Evolutionary conservation across 2,797 vertebrate genomes (phyloP), one percentile per base, ranked within the genome.

Genomic region (Semotilus atromaculatus): DNA sequence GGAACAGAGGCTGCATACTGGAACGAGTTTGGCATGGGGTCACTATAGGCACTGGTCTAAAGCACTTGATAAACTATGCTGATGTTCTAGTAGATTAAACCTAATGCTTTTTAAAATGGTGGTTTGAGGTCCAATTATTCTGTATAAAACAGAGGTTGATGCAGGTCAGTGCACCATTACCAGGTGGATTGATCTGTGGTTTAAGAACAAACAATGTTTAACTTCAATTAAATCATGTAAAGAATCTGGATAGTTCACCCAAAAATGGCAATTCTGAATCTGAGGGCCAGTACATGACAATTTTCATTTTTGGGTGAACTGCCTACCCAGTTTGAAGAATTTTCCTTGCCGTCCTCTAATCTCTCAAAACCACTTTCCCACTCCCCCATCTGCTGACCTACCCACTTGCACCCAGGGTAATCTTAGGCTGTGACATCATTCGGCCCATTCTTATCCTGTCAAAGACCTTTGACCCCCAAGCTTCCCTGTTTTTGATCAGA

Each of bases 361-460:
- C 55, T 83, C 67, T 64, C 75, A 67, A 83, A 62, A 26, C 53
- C 86, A 79, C 90, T 91, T 90, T 87, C 90, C 91, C 92, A 93
- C 89, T 84, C 26, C 3, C 87, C 90, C 81, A 71, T 40, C 60
- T 51, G 40, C 82, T 83, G 76, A 85, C 77, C 86, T 43, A 66
- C 58, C 64, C 67, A 84, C 81, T 75, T 90, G 87, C 88, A 78
- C 86, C 68, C 86, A 89, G 86, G 68, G 83, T 90, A 91, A 93
- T 89, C 83, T 72, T 82, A 92, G 83, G 86, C 67, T 18, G 18
- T 80, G 71, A 81, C 72, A 5, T 88, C 67, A 71, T 88, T 86
- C 86, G 80, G 80, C 79, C 80, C 86, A 86, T 81, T 78, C 89
- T 88, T 85, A 75, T 84, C 73, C 68, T 26, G 18, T 67, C 85